Evolutionary conservation across 2,113 vertebrate species (phyloP).

Genomic region (Crypturellus undulatus): DNA sequence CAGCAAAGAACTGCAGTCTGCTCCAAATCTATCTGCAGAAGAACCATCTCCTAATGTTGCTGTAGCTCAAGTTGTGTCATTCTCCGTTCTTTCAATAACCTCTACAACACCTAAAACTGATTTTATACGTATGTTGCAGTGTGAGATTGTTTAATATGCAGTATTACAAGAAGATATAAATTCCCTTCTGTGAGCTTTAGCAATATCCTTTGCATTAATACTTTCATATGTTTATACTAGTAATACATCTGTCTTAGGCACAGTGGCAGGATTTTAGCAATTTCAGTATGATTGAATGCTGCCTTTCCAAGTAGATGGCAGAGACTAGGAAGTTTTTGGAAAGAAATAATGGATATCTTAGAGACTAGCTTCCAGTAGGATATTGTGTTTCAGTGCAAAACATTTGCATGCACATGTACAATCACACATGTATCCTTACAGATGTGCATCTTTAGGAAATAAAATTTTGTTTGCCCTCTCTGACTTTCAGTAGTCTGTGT

Average conservation of each 20-base stretch:
- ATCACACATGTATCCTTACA: fast-evolving
- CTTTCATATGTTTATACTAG: not conserved
- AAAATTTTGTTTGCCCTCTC: not conserved
- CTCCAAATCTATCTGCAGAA: not conserved
- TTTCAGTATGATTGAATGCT: not conserved
- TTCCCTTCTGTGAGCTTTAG: not conserved
- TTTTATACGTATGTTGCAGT: not conserved
- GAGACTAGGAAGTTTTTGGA: not conserved
- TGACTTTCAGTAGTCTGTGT: not conserved
- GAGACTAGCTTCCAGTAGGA: not conserved
- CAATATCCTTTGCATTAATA: not conserved
- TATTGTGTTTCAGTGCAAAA: not conserved
- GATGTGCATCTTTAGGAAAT: not conserved
- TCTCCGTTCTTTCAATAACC: not conserved
- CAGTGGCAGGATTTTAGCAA: not conserved
- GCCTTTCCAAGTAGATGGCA: not conserved
- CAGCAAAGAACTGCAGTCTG: not conserved
- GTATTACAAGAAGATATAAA: not conserved
- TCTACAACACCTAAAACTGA: not conserved
- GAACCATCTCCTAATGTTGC: not conserved
- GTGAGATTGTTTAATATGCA: not conserved
- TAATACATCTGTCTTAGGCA: not conserved
- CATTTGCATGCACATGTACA: not conserved
- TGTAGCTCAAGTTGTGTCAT: not conserved
- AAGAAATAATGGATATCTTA: not conserved